phyloP scores from a whole-genome alignment of 2,113 vertebrate species.

The Columba livia region DNA sequence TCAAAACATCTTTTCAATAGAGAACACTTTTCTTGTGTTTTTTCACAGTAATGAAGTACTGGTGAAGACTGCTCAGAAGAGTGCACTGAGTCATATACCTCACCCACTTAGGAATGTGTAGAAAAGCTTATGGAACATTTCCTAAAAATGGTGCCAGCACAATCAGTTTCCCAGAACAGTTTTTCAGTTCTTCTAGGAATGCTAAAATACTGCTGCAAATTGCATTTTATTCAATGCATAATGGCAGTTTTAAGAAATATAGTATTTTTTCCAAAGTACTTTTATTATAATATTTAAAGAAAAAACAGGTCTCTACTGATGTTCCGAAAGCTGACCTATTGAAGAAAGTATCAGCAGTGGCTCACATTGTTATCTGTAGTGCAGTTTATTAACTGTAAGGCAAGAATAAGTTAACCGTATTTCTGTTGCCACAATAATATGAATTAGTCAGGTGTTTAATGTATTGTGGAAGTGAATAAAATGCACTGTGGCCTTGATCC shows the following conservation, averaged over 20 bases:
- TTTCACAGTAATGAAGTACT: background rate
- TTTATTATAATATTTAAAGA: slow-evolving; percentile 57
- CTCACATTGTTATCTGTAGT: background rate
- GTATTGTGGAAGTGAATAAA: background rate
- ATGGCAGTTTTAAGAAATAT: slow-evolving; percentile 37
- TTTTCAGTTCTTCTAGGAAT: background rate
- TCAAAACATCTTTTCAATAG: background rate
- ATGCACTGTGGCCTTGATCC: background rate
- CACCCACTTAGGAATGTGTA: background rate
- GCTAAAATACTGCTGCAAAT: background rate
- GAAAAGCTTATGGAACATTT: background rate
- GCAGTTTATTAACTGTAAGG: background rate
- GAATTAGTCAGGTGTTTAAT: slow-evolving; percentile 42
- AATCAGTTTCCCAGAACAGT: background rate
- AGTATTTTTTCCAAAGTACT: slow-evolving; percentile 59
- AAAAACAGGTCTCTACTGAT: slow-evolving; percentile 29
- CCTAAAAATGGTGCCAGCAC: background rate
- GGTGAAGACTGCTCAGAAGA: background rate
- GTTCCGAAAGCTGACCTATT: slow-evolving; percentile 18
- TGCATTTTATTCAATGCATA: slow-evolving; percentile 2
- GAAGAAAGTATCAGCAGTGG: background rate
- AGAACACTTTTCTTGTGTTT: background rate
- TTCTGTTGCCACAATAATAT: background rate
- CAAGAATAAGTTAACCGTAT: background rate
- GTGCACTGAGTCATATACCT: background rate